Evolutionary conservation across 2,888 invertebrate species (phyloP), one percentile per base, ranked within the genome.

Genomic region (Drosophila demipolita): DNA sequence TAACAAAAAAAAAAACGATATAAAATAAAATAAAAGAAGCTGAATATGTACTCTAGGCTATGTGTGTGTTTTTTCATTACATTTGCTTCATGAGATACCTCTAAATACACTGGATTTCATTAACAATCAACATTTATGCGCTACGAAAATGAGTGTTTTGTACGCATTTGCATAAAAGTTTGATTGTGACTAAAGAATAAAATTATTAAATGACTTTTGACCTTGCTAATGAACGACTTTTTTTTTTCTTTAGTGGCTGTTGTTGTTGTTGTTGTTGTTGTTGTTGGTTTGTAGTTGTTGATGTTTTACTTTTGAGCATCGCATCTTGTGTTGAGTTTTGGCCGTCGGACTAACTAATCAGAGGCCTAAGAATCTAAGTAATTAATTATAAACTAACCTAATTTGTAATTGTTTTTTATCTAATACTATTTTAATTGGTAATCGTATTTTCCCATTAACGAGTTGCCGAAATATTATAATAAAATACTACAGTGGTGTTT

Each of bases 341-440:
- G 45, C 12, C 48, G 20, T 48, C 7, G 32, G 6, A 26, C 33
- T 26, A 12, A 26, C 42, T 62, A 42, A 45, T 35, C 20, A 17
- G 38, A 15, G 26, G 20, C 69, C 65, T 78, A 73, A 53, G 11
- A n/a, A 53, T 60, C 64, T 72, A 57, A 33, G 29, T 17, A 29
- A 12, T 45, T 40, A 33, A 63, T 42, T n/a, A 35, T 35, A 40
- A 54, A 45, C 59, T 76, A 54, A 45, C 77, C 62, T 69, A 59
- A 42, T 32, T 12, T 50, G n/a, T 12, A 59, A 23, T 42, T 66
- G 8, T 17, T 33, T 40, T 8, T 23, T 20, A 53, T 48, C 32
- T 62, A 74, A 48, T 36, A 29, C 52, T 61, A 73, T 26, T 36
- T 15, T 45, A 23, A 35, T 48, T 20, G n/a, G n/a, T 45, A 35